Evolutionary conservation across 2,888 invertebrate genomes (phyloP).

Genomic region (Callimorpha dominula): DNA sequence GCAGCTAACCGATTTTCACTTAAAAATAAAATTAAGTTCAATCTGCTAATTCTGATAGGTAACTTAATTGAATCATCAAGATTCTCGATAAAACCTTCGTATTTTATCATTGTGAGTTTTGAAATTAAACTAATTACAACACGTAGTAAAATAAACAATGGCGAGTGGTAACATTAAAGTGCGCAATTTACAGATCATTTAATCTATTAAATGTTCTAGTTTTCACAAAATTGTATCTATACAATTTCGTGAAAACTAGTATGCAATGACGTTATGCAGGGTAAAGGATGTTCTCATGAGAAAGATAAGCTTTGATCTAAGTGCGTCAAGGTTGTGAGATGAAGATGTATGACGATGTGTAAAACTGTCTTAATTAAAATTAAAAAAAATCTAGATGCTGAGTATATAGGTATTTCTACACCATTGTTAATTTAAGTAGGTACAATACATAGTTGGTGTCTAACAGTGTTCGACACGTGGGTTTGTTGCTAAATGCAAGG

Average conservation of each 20-base stretch:
- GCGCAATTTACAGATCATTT: slow-evolving; percentile 63
- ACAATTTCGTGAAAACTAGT: slow-evolving; percentile 52
- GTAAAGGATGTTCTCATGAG: slow-evolving; percentile 69
- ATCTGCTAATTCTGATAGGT: slow-evolving; percentile 57
- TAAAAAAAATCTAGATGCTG: background rate
- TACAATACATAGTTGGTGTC: too few relatives aligned
- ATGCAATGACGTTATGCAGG: slow-evolving; percentile 48
- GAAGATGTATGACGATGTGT: slow-evolving; percentile 57
- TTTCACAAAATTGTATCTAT: too few relatives aligned
- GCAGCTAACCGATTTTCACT: slow-evolving; percentile 42
- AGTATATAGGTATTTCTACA: too few relatives aligned
- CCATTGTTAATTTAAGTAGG: too few relatives aligned
- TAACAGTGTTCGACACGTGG: too few relatives aligned
- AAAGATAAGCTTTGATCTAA: slow-evolving; percentile 58
- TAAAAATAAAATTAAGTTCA: slow-evolving; percentile 57
- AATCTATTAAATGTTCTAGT: slow-evolving; percentile 33
- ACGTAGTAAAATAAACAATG: slow-evolving; percentile 76
- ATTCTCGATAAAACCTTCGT: slow-evolving; percentile 64
- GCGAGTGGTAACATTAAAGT: slow-evolving; percentile 59
- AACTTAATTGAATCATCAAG: slow-evolving; percentile 73
- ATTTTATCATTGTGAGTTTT: slow-evolving; percentile 53
- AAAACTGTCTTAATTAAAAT: slow-evolving; percentile 44
- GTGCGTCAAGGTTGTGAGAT: slow-evolving; percentile 66
- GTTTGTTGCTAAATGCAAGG: too few relatives aligned
- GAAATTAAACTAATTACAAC: slow-evolving; percentile 69